Evolutionary conservation across 2,113 vertebrate species (phyloP).

Genomic region (Pagrus major): DNA sequence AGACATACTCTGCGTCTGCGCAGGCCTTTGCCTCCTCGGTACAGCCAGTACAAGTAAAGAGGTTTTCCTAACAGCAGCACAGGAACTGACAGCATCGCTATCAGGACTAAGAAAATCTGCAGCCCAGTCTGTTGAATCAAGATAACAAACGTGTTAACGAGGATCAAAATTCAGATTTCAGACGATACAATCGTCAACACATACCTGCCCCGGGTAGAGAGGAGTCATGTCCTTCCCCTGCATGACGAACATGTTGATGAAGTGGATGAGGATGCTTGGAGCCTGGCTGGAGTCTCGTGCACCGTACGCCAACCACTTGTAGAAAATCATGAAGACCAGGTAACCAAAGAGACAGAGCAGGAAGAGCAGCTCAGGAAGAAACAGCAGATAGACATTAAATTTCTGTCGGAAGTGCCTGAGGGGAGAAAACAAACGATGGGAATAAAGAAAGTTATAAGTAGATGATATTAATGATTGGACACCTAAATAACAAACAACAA

Average conservation of each 20-base stretch:
- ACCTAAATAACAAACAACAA: background rate
- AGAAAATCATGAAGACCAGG: constrained; percentile 95
- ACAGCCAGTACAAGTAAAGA: constrained; percentile 92
- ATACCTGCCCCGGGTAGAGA: constrained; percentile 92
- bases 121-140: constrained; percentile 84
- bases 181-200: constrained; percentile 7
- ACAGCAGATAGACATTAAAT: constrained; percentile 91
- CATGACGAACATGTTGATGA: constrained; percentile 98
- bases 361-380: constrained; percentile 95
- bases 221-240: constrained; percentile 70
- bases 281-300: constrained; percentile 87
- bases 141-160: constrained; percentile 28
- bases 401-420: constrained; percentile 93
- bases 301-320: constrained; percentile 93
- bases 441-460: background rate
- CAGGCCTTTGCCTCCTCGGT: constrained; percentile 89
- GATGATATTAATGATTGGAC: background rate
- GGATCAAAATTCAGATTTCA: background rate
- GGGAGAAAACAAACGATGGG: constrained; percentile 22
- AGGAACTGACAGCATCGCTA: constrained; percentile 90
- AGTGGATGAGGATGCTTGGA: constrained; percentile 96
- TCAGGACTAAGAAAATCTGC: constrained; percentile 88
- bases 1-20: constrained; percentile 89
- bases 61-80: constrained; percentile 95
- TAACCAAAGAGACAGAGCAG: constrained; percentile 96